Evolutionary conservation across 2,888 invertebrate species (phyloP).

Genomic region (Epistrophe eligans): DNA sequence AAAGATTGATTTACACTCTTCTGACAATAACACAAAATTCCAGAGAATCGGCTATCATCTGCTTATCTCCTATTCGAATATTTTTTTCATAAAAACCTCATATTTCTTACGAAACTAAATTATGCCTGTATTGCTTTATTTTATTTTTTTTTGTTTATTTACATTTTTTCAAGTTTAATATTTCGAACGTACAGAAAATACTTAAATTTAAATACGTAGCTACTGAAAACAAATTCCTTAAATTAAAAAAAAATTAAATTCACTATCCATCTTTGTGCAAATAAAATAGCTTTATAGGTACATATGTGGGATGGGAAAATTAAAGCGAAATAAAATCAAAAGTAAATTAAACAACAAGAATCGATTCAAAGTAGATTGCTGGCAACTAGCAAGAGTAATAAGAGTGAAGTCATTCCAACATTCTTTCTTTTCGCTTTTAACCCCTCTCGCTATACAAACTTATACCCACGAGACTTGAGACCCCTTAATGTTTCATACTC

Average conservation of each 20-base stretch:
- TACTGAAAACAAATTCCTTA: neutral
- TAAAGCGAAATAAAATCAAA: conserved; percentile 1
- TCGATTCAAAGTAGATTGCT: neutral
- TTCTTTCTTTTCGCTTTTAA: neutral
- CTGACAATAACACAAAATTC: neutral
- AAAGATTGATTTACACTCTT: neutral
- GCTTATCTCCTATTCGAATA: neutral
- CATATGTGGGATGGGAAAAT: neutral
- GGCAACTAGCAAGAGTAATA: neutral
- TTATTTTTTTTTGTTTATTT: neutral
- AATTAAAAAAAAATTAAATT: neutral
- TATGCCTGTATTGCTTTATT: neutral
- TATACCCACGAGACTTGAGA: neutral
- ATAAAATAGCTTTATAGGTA: neutral
- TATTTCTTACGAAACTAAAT: neutral
- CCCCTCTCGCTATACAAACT: neutral
- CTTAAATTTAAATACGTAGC: too few species aligned
- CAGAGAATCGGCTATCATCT: neutral
- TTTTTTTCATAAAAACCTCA: neutral
- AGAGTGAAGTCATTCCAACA: neutral
- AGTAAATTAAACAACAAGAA: conserved; percentile 9
- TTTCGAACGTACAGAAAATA: neutral
- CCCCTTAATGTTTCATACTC: conserved; percentile 2
- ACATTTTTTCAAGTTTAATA: neutral
- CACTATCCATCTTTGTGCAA: neutral